Percentiles rank a stretch among this genome's conserved stretches.
Evolutionary conservation across 53 echinoderm and acorn worm genomes (phyloP).

Genomic region (Holothuria scabra): DNA sequence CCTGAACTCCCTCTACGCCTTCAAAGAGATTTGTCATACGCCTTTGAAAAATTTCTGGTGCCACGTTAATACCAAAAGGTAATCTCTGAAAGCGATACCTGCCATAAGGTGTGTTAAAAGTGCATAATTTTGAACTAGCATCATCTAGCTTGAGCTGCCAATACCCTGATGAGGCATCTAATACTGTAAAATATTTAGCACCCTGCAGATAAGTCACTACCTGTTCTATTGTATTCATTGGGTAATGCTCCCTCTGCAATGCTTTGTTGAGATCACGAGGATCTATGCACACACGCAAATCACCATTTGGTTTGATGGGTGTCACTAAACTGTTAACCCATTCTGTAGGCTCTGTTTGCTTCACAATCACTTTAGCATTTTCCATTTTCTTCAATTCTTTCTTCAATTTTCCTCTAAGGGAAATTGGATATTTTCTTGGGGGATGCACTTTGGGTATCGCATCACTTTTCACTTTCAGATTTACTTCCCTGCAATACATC

Average conservation of each 20-base stretch:
- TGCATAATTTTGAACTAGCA: constrained; percentile 34
- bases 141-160: constrained; percentile 57
- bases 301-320: constrained; percentile 31
- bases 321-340: constrained; percentile 44
- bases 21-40: constrained; percentile 39
- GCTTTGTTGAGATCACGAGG: constrained; percentile 51
- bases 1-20: constrained; percentile 28
- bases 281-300: constrained; percentile 49
- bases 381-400: constrained; percentile 36
- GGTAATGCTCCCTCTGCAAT: constrained; percentile 55
- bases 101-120: constrained; percentile 58
- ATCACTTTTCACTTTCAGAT: constrained; percentile 38
- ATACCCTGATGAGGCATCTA: constrained; percentile 56
- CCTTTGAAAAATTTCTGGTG: constrained; percentile 58
- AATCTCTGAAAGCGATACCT: constrained; percentile 51
- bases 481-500: constrained; percentile 43
- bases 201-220: constrained; percentile 29
- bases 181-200: constrained; percentile 33
- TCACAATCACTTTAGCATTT: constrained; percentile 25
- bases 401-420: constrained; percentile 32
- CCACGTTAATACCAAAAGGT: constrained; percentile 57
- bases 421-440: constrained; percentile 37
- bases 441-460: constrained; percentile 37
- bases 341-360: constrained; percentile 33
- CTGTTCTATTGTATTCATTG: constrained; percentile 49